These are phyloP conservation scores for Apteryx owenii DNA, from an alignment of 2,113 vertebrate species.

Conservation along the genomic window DNA sequence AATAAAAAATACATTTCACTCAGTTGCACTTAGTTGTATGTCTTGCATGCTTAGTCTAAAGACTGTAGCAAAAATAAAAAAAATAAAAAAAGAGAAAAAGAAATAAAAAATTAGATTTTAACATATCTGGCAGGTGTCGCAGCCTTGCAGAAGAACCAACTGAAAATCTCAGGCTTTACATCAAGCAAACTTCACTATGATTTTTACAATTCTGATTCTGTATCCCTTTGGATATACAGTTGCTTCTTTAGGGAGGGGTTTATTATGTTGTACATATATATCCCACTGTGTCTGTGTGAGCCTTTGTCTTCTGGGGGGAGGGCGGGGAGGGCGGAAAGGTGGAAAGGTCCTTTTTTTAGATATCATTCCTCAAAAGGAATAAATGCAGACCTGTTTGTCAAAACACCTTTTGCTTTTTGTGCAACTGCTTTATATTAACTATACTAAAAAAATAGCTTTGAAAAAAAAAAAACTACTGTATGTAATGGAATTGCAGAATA, in stretches of 20 bases:
- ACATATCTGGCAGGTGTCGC: conserved; percentile 85
- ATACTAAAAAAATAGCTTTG: conserved; percentile 87
- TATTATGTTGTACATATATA: conserved; percentile 93
- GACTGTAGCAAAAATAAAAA: conserved; percentile 86
- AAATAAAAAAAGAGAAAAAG: conserved; percentile 76
- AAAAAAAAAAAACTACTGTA: conserved; percentile 89
- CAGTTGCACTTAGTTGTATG: conserved; percentile 94
- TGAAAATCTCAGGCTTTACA: conserved; percentile 94
- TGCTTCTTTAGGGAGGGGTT: conserved; percentile 84
- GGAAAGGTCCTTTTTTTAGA: conserved; percentile 79
- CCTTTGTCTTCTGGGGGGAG: conserved; percentile 81
- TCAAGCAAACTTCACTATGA: conserved; percentile 84
- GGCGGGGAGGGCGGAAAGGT: conserved; percentile 72
- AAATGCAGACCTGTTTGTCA: conserved; percentile 87
- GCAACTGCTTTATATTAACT: conserved; percentile 95
- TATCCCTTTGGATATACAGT: conserved; percentile 80
- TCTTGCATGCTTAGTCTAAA: conserved; percentile 98
- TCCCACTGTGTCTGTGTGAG: conserved; percentile 86
- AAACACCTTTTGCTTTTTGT: conserved; percentile 93
- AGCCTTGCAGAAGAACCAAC: conserved; percentile 88
- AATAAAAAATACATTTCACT: conserved; percentile 90
- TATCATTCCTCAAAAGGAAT: conserved; percentile 84
- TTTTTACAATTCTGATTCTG: conserved; percentile 81
- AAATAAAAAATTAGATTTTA: conserved; percentile 83
- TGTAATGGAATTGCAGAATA: conserved; percentile 93